Percentiles rank a stretch among this genome's conserved stretches.
phyloP scores from a whole-genome alignment of 1,140 invertebrate genomes.

The Mizuhopecten yessoensis region DNA sequence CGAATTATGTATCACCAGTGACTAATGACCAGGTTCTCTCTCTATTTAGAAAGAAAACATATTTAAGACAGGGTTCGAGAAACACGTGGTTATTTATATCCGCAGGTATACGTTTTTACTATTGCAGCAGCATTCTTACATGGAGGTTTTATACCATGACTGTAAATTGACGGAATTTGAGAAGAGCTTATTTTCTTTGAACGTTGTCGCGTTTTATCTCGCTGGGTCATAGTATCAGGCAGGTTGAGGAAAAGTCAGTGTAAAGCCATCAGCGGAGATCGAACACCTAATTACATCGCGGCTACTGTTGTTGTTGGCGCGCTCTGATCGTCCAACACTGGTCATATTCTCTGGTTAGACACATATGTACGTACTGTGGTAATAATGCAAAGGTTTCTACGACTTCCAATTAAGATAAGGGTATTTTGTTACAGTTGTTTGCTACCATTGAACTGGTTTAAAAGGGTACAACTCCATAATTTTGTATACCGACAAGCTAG shows the following conservation, averaged over 20 bases:
- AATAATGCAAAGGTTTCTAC: neutral
- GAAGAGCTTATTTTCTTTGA: constrained; percentile 9
- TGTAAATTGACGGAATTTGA: constrained; percentile 32
- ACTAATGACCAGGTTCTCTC: neutral
- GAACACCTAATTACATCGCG: neutral
- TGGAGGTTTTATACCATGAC: neutral
- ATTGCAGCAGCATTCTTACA: neutral
- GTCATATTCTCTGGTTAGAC: too few species aligned
- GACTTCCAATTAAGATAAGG: neutral
- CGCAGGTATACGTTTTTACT: neutral
- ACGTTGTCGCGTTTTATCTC: neutral
- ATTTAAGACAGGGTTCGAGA: neutral
- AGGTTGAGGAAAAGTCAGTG: neutral
- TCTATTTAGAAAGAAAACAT: constrained; percentile 29
- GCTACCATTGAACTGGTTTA: too few species aligned
- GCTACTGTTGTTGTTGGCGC: neutral
- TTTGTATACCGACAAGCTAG: neutral
- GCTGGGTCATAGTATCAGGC: neutral
- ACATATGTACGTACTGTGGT: too few species aligned
- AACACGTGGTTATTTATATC: neutral
- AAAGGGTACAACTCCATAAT: neutral
- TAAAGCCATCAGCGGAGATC: neutral
- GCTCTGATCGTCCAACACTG: too few species aligned
- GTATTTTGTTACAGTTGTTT: neutral
- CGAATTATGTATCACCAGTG: neutral